Percentiles rank a stretch among this genome's conserved stretches.
Evolutionary conservation across 2,888 invertebrate genomes (phyloP).

Genomic region (Dryomyza anilis): DNA sequence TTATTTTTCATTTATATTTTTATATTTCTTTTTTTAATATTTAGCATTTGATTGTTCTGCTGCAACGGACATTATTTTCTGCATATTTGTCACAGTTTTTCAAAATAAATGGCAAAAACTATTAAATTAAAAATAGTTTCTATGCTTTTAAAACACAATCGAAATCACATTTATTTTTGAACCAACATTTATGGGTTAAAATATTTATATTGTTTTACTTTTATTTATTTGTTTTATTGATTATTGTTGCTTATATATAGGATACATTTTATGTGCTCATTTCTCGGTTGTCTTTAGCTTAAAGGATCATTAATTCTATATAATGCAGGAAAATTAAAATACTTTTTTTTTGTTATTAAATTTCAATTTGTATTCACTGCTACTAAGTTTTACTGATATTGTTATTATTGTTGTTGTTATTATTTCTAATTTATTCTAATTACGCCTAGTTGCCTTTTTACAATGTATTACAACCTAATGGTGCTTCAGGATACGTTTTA

Average conservation of each 20-base stretch:
- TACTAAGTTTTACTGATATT: not conserved
- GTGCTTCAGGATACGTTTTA: conserved; percentile 13
- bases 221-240: conserved; percentile 11
- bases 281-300: conserved; percentile 16
- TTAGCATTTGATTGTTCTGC: conserved; percentile 51
- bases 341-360: not conserved
- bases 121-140: not conserved
- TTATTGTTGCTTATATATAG: conserved; percentile 44
- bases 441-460: conserved; percentile 4
- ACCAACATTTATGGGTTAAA: conserved; percentile 37
- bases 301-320: not conserved
- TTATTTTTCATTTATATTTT: not conserved
- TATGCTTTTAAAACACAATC: not conserved
- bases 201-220: conserved; percentile 3
- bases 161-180: conserved; percentile 44
- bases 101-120: not conserved
- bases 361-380: not conserved
- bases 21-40: not conserved
- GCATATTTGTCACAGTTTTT: conserved; percentile 6
- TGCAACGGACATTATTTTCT: conserved; percentile 43
- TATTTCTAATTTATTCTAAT: too few relatives aligned
- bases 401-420: not conserved
- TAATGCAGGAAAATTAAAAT: not conserved
- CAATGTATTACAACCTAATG: conserved; percentile 22
- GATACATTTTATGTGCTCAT: conserved; percentile 57